Evolutionary conservation across 2,113 vertebrate genomes (phyloP).

Genomic region (Pleuronectes platessa): DNA sequence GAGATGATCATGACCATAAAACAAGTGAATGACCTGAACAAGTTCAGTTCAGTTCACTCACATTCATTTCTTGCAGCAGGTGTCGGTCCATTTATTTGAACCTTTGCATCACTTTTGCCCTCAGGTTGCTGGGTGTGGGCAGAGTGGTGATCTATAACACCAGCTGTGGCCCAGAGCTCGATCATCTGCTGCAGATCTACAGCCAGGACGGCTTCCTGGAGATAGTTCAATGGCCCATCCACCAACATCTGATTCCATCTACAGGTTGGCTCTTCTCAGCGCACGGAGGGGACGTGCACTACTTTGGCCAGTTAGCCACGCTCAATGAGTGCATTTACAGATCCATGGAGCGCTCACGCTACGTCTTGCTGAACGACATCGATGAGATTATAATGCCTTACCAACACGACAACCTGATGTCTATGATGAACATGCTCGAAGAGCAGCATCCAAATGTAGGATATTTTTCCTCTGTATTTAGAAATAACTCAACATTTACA

Average conservation of each 20-base stretch:
- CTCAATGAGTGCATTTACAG: slow-evolving; percentile 82
- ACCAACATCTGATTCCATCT: slow-evolving; percentile 76
- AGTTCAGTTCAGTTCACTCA: too few species aligned
- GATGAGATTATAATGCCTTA: slow-evolving; percentile 85
- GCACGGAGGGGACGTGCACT: slow-evolving; percentile 73
- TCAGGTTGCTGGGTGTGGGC: slow-evolving; percentile 78
- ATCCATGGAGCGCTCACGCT: slow-evolving; percentile 75
- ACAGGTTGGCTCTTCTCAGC: slow-evolving; percentile 53
- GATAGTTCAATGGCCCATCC: slow-evolving; percentile 83
- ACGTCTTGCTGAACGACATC: slow-evolving; percentile 81
- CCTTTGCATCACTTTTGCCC: too few species aligned
- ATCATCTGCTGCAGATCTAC: slow-evolving; percentile 80
- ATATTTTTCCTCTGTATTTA: too few species aligned
- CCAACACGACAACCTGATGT: slow-evolving; percentile 67
- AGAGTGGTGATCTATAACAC: slow-evolving; percentile 86
- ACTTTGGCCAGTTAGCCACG: slow-evolving; percentile 76
- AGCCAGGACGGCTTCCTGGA: slow-evolving; percentile 78
- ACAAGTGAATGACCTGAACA: too few species aligned
- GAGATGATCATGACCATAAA: too few species aligned
- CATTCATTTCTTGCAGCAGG: too few species aligned
- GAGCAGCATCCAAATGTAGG: slow-evolving; percentile 62
- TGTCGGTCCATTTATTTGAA: too few species aligned
- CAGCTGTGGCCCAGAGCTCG: slow-evolving; percentile 79
- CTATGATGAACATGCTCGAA: slow-evolving; percentile 75
- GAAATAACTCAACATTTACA: background rate